phyloP scores from a whole-genome alignment of 2,113 vertebrate species.

The Nycticorax nycticorax region DNA sequence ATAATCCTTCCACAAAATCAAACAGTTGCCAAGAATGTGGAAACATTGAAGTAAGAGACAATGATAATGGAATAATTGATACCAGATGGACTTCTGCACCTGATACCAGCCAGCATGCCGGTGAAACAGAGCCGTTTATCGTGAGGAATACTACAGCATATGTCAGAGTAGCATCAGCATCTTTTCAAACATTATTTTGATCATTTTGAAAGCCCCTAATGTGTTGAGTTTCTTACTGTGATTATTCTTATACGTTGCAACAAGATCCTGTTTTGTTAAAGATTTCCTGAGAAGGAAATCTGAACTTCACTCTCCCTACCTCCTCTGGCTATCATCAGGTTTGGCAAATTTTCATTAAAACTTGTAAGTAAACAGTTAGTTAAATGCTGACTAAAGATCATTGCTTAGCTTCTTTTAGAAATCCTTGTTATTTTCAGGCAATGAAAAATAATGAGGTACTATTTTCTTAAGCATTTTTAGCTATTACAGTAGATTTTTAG shows the following conservation, averaged over 20 bases:
- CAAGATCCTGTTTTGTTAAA: not conserved
- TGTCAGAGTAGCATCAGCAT: not conserved
- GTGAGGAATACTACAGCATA: not conserved
- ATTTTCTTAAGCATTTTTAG: not conserved
- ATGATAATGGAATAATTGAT: not conserved
- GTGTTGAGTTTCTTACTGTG: not conserved
- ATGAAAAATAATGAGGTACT: not conserved
- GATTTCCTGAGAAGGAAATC: not conserved
- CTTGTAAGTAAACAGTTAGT: not conserved
- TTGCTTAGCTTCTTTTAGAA: conserved; percentile 13
- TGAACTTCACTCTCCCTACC: not conserved
- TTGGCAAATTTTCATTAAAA: conserved; percentile 26
- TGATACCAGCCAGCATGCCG: not conserved
- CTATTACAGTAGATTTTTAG: not conserved
- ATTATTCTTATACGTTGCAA: not conserved
- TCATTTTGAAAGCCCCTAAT: not conserved
- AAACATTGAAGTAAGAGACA: not conserved
- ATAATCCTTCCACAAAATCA: not conserved
- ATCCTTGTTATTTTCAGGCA: conserved; percentile 4
- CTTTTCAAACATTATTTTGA: not conserved
- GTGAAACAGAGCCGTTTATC: not conserved
- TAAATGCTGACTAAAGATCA: not conserved
- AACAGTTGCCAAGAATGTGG: conserved; percentile 7
- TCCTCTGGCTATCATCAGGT: not conserved
- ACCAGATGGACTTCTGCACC: conserved; percentile 12